These are phyloP conservation scores for Azorinus chamasolen DNA, from an alignment of 2,888 invertebrate genomes.

Conservation along the genomic window DNA sequence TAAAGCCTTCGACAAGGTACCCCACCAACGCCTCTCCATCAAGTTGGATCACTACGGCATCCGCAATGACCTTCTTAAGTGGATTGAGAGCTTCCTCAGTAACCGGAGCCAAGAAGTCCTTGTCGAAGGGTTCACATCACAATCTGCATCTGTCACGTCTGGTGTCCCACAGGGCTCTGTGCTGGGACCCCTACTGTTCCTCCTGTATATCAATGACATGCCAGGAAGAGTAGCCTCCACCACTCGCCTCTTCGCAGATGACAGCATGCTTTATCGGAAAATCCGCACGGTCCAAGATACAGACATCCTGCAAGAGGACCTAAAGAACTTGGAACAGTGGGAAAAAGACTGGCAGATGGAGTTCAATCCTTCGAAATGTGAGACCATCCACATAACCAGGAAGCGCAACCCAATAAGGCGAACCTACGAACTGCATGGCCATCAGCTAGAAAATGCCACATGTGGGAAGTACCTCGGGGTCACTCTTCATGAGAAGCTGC, in stretches of 20 bases:
- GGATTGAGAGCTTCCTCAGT: neutral
- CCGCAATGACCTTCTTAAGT: neutral
- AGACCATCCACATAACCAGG: no score
- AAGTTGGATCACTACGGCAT: neutral
- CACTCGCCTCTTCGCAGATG: neutral
- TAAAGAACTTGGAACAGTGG: neutral
- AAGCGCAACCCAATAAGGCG: neutral
- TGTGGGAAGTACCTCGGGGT: conserved; percentile 42
- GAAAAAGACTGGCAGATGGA: conserved; percentile 4
- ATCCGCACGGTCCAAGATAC: neutral
- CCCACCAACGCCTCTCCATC: neutral
- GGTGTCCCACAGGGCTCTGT: conserved; percentile 8
- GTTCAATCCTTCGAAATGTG: neutral
- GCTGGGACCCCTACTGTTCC: neutral
- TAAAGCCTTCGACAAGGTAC: neutral
- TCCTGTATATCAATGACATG: neutral
- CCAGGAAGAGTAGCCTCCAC: neutral
- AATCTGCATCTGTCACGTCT: neutral
- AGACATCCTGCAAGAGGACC: neutral
- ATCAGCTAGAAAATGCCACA: conserved; percentile 7
- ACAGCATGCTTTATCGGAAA: neutral
- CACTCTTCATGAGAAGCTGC: conserved; percentile 16
- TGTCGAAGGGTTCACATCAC: neutral
- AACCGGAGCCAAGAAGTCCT: neutral
- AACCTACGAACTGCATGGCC: conserved; percentile 21